Conservation (phyloP, 1,140 invertebrate species). For the Procambarus clarkii region DNA sequence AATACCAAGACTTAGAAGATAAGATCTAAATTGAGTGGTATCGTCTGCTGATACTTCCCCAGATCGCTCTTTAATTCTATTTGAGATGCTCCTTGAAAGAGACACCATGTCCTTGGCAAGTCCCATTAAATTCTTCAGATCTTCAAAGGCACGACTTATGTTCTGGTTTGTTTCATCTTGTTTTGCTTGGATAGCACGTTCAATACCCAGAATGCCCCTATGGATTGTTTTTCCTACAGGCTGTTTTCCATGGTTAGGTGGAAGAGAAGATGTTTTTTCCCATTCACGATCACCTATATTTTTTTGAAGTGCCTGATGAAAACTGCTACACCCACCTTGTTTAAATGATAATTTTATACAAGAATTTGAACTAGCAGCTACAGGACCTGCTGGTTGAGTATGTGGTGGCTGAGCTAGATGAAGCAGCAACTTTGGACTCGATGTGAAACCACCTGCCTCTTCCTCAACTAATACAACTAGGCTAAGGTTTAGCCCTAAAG, state of each 20-base stretch:
- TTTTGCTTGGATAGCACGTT: conserved; percentile 92
- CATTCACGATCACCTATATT: conserved; percentile 76
- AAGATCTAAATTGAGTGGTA: conserved; percentile 96
- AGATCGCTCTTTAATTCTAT: conserved; percentile 95
- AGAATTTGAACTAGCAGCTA: conserved; percentile 83
- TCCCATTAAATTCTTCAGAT: conserved; percentile 93
- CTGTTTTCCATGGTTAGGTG: conserved; percentile 72
- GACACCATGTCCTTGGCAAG: conserved; percentile 98
- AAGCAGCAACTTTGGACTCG: conserved; percentile 88
- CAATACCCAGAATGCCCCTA: conserved; percentile 95
- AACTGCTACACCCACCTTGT: conserved; percentile 86
- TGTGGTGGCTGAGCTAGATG: conserved; percentile 82
- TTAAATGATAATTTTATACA: conserved; percentile 93
- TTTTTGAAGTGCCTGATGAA: conserved; percentile 77
- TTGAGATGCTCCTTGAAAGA: conserved; percentile 93
- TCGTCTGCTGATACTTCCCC: conserved; percentile 98
- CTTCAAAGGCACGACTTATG: conserved; percentile 95
- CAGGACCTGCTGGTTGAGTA: conserved; percentile 85
- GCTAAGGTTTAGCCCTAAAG: conserved; percentile 82
- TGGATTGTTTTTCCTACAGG: conserved; percentile 48
- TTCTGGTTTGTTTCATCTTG: conserved; percentile 92
- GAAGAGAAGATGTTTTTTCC: conserved; percentile 74
- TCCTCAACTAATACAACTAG: conserved; percentile 87
- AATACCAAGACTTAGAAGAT: conserved; percentile 96
- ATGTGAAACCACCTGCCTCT: conserved; percentile 86